Evolutionary conservation across 2,888 invertebrate species (phyloP).

Genomic region (Eupithecia tripunctaria): DNA sequence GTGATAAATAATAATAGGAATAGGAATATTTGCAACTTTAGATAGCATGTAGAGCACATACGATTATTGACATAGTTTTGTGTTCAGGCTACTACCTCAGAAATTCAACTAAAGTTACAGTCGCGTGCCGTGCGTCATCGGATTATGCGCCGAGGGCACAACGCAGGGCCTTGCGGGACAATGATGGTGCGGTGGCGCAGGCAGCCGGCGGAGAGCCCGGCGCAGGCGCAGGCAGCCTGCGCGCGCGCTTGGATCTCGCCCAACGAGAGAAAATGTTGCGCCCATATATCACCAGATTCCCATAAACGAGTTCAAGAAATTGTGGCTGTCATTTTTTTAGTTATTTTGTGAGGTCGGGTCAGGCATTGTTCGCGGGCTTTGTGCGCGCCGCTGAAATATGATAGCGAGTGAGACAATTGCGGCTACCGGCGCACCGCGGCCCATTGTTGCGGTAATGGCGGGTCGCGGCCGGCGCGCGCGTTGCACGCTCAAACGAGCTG

Average conservation of each 20-base stretch:
- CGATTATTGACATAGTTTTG: too few species aligned
- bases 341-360: constrained; percentile 55
- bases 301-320: constrained; percentile 58
- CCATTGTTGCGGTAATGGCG: constrained; percentile 27
- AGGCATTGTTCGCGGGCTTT: constrained; percentile 56
- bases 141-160: too few species aligned
- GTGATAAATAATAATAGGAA: too few species aligned
- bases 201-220: neutral
- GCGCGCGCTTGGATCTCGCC: constrained; percentile 34
- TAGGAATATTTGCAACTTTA: too few species aligned
- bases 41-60: too few species aligned
- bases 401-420: constrained; percentile 38
- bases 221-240: neutral
- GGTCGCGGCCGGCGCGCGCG: neutral
- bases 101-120: too few species aligned
- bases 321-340: constrained; percentile 56
- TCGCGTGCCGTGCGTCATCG: too few species aligned
- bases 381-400: constrained; percentile 41
- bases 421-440: constrained; percentile 27
- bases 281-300: constrained; percentile 63
- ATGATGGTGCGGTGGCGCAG: neutral
- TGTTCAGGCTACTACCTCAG: too few species aligned
- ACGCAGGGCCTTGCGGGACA: too few species aligned
- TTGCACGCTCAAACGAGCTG: neutral
- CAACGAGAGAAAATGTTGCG: constrained; percentile 42